Evolutionary conservation across 1,140 invertebrate genomes (phyloP).

Genomic region (Gryon sp.): DNA sequence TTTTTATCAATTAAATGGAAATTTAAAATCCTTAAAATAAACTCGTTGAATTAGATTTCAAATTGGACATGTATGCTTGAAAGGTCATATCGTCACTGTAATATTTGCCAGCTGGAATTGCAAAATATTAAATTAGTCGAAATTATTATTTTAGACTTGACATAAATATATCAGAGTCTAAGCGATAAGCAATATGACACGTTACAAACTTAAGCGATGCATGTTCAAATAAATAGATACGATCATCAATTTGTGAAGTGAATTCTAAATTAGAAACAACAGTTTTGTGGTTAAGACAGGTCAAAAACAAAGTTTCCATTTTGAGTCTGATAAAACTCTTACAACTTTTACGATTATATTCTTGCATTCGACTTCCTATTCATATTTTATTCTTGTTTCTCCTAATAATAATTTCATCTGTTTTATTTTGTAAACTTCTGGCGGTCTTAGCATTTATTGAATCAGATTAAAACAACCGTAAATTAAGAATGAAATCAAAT

Average conservation of each 20-base stretch:
- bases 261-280: conserved; percentile 41
- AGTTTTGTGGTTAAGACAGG: conserved; percentile 23
- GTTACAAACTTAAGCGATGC: conserved; percentile 40
- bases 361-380: too few species aligned
- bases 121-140: conserved; percentile 48
- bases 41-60: conserved; percentile 30
- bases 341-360: conserved; percentile 6
- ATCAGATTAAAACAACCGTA: too few species aligned
- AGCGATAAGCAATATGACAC: conserved; percentile 44
- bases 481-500: too few species aligned
- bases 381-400: too few species aligned
- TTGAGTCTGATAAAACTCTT: background rate
- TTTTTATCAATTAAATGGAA: conserved; percentile 2
- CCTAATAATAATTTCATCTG: too few species aligned
- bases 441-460: too few species aligned
- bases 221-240: conserved; percentile 37
- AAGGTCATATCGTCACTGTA: conserved; percentile 46
- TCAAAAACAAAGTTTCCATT: conserved; percentile 27
- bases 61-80: conserved; percentile 39
- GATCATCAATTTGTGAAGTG: conserved; percentile 31
- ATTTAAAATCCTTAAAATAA: too few species aligned
- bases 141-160: conserved; percentile 45
- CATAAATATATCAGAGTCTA: conserved; percentile 47
- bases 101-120: conserved; percentile 38
- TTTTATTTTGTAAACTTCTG: too few species aligned